Conservation (phyloP, 1,140 invertebrate genomes). For the Brachystomella parvula region DNA sequence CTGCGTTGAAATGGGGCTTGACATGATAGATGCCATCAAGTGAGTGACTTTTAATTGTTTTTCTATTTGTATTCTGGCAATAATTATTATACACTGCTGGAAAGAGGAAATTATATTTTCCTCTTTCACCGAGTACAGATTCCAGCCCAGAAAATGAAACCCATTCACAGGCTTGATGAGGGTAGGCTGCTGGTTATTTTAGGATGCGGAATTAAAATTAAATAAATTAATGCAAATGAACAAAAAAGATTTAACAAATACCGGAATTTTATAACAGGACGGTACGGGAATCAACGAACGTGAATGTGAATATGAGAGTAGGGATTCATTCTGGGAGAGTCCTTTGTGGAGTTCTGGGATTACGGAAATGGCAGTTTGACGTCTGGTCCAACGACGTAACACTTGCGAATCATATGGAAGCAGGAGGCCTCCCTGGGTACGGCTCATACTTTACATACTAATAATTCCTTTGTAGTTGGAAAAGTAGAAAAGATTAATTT, state of each 20-base stretch:
- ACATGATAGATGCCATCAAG: slow-evolving; percentile 95
- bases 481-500: too few relatives aligned
- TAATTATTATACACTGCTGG: too few relatives aligned
- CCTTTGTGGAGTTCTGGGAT: slow-evolving; percentile 53
- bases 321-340: slow-evolving; percentile 69
- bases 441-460: too few relatives aligned
- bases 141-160: too few relatives aligned
- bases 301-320: slow-evolving; percentile 90
- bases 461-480: too few relatives aligned
- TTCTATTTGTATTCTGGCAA: neutral
- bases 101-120: too few relatives aligned
- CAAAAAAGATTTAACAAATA: neutral
- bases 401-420: slow-evolving; percentile 83
- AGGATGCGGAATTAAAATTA: too few relatives aligned
- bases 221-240: neutral
- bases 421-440: slow-evolving; percentile 82
- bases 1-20: slow-evolving; percentile 90
- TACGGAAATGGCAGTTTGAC: slow-evolving; percentile 84
- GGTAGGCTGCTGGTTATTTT: too few relatives aligned
- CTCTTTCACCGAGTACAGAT: too few relatives aligned
- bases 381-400: slow-evolving; percentile 94
- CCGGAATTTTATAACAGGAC: slow-evolving; percentile 48
- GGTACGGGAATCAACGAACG: slow-evolving; percentile 77
- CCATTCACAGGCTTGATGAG: too few relatives aligned
- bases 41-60: slow-evolving; percentile 50